Percentiles rank a stretch among this genome's conserved stretches.
phyloP scores from a whole-genome alignment of 2,113 vertebrate species.

The Tychaedon coryphoeus region DNA sequence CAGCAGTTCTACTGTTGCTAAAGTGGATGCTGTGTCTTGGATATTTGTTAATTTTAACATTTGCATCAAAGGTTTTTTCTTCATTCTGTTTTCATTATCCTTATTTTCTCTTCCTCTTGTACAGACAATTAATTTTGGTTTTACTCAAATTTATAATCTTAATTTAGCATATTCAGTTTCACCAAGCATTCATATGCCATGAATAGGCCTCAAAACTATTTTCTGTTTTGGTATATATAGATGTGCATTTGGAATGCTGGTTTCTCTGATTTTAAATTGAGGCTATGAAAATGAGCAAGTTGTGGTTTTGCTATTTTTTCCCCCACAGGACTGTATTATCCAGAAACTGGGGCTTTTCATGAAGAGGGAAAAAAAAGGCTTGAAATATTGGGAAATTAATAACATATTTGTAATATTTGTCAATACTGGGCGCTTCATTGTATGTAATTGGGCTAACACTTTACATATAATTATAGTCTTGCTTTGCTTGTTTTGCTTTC shows the following conservation, averaged over 20 bases:
- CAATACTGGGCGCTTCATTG: not conserved
- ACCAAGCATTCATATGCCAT: not conserved
- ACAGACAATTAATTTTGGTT: not conserved
- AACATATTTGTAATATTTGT: not conserved
- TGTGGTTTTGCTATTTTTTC: too few relatives aligned
- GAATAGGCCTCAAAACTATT: not conserved
- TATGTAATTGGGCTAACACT: not conserved
- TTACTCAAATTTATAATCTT: not conserved
- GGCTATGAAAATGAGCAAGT: not conserved
- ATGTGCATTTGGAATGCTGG: not conserved
- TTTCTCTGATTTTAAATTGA: not conserved
- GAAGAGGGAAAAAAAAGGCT: not conserved
- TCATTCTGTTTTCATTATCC: not conserved
- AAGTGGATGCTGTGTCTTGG: not conserved
- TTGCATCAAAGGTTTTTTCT: not conserved
- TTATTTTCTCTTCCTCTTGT: not conserved
- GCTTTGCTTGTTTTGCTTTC: not conserved
- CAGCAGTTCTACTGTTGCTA: not conserved
- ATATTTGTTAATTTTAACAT: not conserved
- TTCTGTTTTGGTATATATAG: not conserved
- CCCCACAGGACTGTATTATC: not conserved
- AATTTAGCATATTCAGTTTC: not conserved
- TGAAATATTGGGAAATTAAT: not conserved
- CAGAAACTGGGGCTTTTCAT: not conserved
- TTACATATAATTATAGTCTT: not conserved